phyloP scores from a whole-genome alignment of 2,888 invertebrate species.

The Malthinus seriepunctatus region DNA sequence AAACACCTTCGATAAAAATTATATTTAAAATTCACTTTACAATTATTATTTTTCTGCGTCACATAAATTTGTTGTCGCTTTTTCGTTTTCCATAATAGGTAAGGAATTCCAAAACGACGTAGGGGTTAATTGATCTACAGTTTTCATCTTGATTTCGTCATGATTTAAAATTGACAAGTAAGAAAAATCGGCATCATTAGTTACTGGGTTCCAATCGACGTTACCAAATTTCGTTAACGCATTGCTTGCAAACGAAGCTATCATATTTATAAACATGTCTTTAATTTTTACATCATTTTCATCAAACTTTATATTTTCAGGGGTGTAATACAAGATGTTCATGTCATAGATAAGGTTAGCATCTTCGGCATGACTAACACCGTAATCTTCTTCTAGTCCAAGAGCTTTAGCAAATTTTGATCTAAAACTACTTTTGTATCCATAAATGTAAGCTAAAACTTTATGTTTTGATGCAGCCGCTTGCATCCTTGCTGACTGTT shows the following conservation, averaged over 20 bases:
- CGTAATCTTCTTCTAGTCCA: background rate
- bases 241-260: background rate
- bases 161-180: conserved; percentile 10
- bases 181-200: background rate
- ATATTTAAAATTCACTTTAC: too few species aligned
- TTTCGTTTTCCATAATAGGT: conserved; percentile 13
- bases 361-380: conserved; percentile 11
- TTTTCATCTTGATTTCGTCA: conserved; percentile 1
- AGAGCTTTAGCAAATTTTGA: background rate
- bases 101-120: conserved; percentile 11
- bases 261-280: conserved; percentile 9
- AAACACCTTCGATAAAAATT: too few species aligned
- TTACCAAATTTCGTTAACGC: conserved; percentile 5
- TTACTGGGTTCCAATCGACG: background rate
- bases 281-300: conserved; percentile 6
- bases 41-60: too few species aligned
- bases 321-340: background rate
- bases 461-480: background rate
- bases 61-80: too few species aligned
- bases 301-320: background rate
- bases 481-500: background rate
- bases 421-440: background rate
- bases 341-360: background rate
- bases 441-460: background rate
- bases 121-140: background rate